Percentiles rank a stretch among this genome's conserved stretches.
phyloP scores from a whole-genome alignment of 2,797 vertebrate genomes.

The Carcharodon carcharias region DNA sequence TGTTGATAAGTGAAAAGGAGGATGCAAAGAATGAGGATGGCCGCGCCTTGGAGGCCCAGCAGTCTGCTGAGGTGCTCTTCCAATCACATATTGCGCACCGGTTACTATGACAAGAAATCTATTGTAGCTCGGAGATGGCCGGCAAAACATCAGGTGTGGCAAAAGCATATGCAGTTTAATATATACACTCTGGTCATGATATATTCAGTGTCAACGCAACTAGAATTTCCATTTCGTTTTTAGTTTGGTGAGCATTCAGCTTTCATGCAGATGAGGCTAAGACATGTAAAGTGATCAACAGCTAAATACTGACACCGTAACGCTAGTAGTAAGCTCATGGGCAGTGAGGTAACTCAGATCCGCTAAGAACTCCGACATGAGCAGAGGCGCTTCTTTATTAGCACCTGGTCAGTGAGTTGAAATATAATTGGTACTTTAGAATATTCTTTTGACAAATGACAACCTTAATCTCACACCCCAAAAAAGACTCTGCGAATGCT shows the following conservation, averaged over 20 bases:
- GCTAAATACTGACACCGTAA: neutral
- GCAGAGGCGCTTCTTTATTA: neutral
- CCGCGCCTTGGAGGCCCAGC: slow-evolving; percentile 20
- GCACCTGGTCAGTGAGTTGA: neutral
- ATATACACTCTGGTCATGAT: neutral
- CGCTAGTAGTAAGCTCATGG: neutral
- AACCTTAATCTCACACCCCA: too few species aligned
- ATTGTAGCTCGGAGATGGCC: neutral
- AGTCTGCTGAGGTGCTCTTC: slow-evolving; percentile 14
- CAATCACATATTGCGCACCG: slow-evolving; percentile 21
- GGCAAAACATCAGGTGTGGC: slow-evolving; percentile 14
- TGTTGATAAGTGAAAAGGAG: neutral
- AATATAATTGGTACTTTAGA: neutral
- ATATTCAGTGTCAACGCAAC: slow-evolving; percentile 7
- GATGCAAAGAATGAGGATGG: slow-evolving; percentile 7
- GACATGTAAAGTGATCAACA: neutral
- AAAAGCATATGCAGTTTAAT: neutral
- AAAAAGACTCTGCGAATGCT: neutral
- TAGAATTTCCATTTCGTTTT: neutral
- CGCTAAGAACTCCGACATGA: neutral
- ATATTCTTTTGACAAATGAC: neutral
- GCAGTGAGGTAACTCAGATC: neutral
- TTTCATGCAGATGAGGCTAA: neutral
- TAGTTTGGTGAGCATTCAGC: neutral
- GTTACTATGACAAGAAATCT: slow-evolving; percentile 32